phyloP scores from a whole-genome alignment of 2,888 invertebrate genomes.

The Cataglyphis altisquamis region DNA sequence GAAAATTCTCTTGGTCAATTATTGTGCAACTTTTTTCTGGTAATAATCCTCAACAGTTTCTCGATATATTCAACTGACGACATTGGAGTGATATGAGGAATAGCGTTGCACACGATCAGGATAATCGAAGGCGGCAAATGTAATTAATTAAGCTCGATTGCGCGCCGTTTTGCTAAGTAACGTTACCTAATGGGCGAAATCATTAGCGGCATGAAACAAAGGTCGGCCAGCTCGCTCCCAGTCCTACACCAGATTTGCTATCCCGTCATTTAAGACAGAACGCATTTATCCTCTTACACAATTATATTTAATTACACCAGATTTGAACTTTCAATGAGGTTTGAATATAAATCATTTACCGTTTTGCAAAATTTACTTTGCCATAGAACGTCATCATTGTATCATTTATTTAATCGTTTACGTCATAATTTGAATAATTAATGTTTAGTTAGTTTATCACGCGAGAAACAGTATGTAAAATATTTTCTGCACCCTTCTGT shows the following conservation, averaged over 20 bases:
- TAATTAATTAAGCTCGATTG: slow-evolving; percentile 77
- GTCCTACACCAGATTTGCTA: slow-evolving; percentile 43
- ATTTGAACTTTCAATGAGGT: slow-evolving; percentile 14
- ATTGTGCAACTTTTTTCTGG: not conserved
- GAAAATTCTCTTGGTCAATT: not conserved
- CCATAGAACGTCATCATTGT: not conserved
- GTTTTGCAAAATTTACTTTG: not conserved
- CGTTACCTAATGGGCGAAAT: slow-evolving; percentile 75
- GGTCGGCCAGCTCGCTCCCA: slow-evolving; percentile 48
- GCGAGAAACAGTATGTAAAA: not conserved
- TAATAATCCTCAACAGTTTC: not conserved
- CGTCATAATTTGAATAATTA: slow-evolving; percentile 12
- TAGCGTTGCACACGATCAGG: slow-evolving; percentile 40
- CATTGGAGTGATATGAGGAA: slow-evolving; percentile 21
- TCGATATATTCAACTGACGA: not conserved
- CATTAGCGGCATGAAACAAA: slow-evolving; percentile 74
- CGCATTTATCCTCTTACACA: slow-evolving; percentile 49
- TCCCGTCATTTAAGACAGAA: slow-evolving; percentile 39
- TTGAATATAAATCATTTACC: slow-evolving; percentile 28
- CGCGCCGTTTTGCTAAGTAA: slow-evolving; percentile 68
- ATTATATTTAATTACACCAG: slow-evolving; percentile 49
- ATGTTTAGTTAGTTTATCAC: not conserved
- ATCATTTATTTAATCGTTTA: slow-evolving; percentile 18
- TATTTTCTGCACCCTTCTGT: not conserved
- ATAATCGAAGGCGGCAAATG: slow-evolving; percentile 74